Evolutionary conservation across 2,113 vertebrate species (phyloP).

Genomic region (Galbula dea): DNA sequence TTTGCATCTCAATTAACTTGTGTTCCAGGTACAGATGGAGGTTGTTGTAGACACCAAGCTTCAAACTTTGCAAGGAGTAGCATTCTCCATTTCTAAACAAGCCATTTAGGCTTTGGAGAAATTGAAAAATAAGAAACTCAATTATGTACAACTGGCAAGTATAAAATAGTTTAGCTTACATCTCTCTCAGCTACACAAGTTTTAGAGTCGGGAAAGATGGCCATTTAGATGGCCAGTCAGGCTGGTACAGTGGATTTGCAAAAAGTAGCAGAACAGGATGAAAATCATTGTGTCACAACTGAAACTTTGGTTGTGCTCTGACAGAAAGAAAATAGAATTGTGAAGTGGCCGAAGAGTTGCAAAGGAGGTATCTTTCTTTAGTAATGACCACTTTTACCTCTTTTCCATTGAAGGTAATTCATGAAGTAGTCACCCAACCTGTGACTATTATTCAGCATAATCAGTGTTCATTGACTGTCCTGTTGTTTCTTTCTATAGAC

Average conservation of each 20-base stretch:
- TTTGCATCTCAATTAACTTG: neutral
- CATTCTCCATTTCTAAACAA: constrained; percentile 88
- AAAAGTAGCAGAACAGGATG: neutral
- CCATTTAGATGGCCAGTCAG: neutral
- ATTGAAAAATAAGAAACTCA: constrained; percentile 83
- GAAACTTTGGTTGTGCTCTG: neutral
- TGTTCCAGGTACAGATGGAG: constrained; percentile 86
- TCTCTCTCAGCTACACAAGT: neutral
- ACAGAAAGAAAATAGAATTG: neutral
- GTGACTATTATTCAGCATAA: neutral
- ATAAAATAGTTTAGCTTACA: neutral
- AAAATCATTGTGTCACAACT: neutral
- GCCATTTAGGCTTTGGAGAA: constrained; percentile 87
- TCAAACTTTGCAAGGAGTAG: constrained; percentile 92
- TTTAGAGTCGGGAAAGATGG: neutral
- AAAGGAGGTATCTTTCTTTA: neutral
- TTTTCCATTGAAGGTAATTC: neutral
- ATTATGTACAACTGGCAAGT: constrained; percentile 95
- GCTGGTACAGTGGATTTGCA: neutral
- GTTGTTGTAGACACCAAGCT: constrained; percentile 91
- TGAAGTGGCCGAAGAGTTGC: neutral
- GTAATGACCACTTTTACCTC: neutral
- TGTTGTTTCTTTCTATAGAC: neutral
- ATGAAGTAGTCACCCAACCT: neutral
- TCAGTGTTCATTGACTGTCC: neutral